phyloP scores from a whole-genome alignment of 1,140 invertebrate species.

The Physella acuta region DNA sequence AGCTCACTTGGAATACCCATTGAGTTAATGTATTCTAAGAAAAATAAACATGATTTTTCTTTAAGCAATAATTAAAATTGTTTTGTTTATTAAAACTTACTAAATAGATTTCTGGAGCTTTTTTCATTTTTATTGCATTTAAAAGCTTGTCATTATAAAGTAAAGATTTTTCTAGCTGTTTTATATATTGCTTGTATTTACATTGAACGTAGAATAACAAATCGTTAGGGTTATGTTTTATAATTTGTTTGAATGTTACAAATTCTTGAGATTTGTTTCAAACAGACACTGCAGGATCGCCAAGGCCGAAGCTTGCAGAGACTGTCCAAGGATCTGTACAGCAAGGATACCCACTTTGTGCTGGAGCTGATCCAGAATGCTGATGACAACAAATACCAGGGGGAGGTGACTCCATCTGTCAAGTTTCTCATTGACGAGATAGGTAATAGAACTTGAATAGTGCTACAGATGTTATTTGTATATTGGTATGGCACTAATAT shows the following conservation, averaged over 20 bases:
- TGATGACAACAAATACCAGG: conserved; percentile 58
- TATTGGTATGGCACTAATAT: not conserved
- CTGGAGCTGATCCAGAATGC: conserved; percentile 56
- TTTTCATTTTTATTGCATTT: no score
- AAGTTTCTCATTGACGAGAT: conserved; percentile 49
- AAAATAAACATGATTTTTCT: no score
- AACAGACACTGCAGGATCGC: conserved; percentile 45
- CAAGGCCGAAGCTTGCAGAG: conserved; percentile 53
- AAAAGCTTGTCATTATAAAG: no score
- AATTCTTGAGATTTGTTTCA: not conserved
- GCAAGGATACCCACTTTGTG: conserved; percentile 60
- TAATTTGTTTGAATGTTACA: no score
- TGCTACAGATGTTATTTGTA: not conserved
- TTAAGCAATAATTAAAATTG: no score
- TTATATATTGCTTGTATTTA: no score
- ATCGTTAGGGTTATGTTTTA: no score
- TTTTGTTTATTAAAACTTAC: no score
- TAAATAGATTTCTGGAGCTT: no score
- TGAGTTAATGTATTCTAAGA: no score
- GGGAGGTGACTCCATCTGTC: conserved; percentile 42
- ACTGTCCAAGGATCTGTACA: conserved; percentile 59
- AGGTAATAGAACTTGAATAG: not conserved
- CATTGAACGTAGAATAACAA: no score
- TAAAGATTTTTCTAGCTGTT: no score
- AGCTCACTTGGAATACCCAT: not conserved